Base-by-base conservation (phyloP, 2,797 vertebrate species). In the Propithecus perrieri region DNA sequence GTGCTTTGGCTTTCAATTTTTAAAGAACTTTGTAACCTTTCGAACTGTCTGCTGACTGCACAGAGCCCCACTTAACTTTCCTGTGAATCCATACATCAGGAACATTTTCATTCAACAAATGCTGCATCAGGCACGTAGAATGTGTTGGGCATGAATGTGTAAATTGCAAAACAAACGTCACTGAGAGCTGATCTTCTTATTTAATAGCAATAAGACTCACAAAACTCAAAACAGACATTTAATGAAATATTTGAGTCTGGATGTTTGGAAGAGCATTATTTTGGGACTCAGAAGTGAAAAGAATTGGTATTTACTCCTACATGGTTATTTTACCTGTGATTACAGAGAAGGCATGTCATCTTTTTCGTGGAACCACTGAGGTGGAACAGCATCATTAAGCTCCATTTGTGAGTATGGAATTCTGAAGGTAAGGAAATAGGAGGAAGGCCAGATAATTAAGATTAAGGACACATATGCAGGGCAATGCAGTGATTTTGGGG, bases 211-310 rank as follows among this genome's bases (percentile, higher is more conserved):
- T 50, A 89, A 81, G 13, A 90, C 78, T 93, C 57, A 59, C 4
- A 4, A 91, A 96, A 97, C 74, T 94, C 81, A 96, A 91, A 97
- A 72, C 55, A 95, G 35, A 92, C 7, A 71, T 87, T 90, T 94
- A 86, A 38, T 78, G 41, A 91, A 65, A 76, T 81, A 91, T 33
- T 83, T 85, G 53, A 93, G 35, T 74, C 38, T 96, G 50, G 11
- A 93, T 75, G 69, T 50, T 92, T 67, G 57, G 38, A 48, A 83
- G 79, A 88, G 18, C 91, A 63, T 91, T 35, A 85, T 50, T 50
- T 35, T 67, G 43, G 8, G 41, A 79, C 41, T 93, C 24, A n/a
- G 3, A 95, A 50, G n/a, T 76, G 65, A 53, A 86, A 57, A 93
- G 17, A 71, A 61, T 41, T 85, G 50, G 75, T n/a, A 30, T 48